A percentile compares a stretch with the other conserved stretches of the same genome.
Conservation (phyloP, 2,797 vertebrate species). For the Phaenicophaeus curvirostris region DNA sequence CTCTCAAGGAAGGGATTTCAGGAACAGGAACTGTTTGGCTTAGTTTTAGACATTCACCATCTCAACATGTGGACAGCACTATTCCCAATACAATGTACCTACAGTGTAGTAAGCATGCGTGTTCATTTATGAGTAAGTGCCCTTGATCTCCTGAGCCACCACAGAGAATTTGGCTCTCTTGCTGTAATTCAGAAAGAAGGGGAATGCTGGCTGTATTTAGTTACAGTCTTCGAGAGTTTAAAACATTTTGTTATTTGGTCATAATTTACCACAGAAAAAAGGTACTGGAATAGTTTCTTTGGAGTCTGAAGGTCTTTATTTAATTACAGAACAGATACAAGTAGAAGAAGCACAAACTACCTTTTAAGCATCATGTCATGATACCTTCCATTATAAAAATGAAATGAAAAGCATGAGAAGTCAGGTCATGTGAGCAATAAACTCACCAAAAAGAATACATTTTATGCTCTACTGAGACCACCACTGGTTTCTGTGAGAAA, state of each 20-base stretch:
- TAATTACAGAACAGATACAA: background rate
- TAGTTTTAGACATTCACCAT: background rate
- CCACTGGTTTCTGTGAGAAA: background rate
- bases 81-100: background rate
- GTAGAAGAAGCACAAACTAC: background rate
- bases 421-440: background rate
- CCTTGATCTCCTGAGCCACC: slow-evolving; percentile 38
- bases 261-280: slow-evolving; percentile 35
- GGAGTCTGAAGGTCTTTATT: background rate
- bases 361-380: background rate
- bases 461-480: background rate
- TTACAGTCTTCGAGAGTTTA: slow-evolving; percentile 16
- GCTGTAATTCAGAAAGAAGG: slow-evolving; percentile 20
- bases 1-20: slow-evolving; percentile 36
- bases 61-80: background rate
- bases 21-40: slow-evolving; percentile 9
- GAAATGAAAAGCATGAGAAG: background rate
- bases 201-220: slow-evolving; percentile 25
- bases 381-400: background rate
- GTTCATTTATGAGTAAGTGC: slow-evolving; percentile 10
- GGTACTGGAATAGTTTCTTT: background rate
- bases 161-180: slow-evolving; percentile 26
- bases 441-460: background rate
- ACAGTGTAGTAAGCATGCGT: background rate
- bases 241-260: slow-evolving; percentile 49